Evolutionary conservation across 2,113 vertebrate genomes (phyloP).

Genomic region (Ibidorhyncha struthersii): DNA sequence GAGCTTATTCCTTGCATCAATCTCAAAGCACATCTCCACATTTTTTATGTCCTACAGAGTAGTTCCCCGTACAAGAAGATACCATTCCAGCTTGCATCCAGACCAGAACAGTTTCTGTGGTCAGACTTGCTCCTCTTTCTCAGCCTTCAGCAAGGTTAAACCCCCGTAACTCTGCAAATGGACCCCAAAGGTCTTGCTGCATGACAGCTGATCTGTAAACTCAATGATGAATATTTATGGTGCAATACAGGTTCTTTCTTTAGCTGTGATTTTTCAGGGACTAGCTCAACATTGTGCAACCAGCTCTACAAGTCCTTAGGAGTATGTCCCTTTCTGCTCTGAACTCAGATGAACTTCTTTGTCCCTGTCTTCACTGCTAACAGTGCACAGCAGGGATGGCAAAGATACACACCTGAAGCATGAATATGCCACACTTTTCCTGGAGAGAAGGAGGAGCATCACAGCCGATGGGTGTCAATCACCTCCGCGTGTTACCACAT

Average conservation of each 20-base stretch:
- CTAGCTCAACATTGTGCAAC: neutral
- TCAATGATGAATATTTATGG: neutral
- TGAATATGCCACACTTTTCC: neutral
- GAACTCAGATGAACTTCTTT: neutral
- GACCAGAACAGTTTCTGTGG: neutral
- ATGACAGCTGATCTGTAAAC: neutral
- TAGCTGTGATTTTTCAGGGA: neutral
- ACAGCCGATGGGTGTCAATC: neutral
- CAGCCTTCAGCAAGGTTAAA: neutral
- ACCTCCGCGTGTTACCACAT: accelerated
- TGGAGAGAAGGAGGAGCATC: neutral
- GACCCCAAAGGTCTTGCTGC: neutral
- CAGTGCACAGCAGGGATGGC: neutral
- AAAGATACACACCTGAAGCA: neutral
- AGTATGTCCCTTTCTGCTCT: neutral
- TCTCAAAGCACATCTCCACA: neutral
- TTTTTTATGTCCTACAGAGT: neutral
- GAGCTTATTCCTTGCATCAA: neutral
- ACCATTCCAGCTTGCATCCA: neutral
- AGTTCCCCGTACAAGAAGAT: neutral
- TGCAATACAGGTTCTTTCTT: neutral
- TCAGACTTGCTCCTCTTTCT: neutral
- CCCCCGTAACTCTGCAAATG: neutral
- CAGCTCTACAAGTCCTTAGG: neutral
- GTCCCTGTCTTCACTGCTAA: neutral